phyloP scores from a whole-genome alignment of 1,140 invertebrate genomes.

The Hormaphis cornu region DNA sequence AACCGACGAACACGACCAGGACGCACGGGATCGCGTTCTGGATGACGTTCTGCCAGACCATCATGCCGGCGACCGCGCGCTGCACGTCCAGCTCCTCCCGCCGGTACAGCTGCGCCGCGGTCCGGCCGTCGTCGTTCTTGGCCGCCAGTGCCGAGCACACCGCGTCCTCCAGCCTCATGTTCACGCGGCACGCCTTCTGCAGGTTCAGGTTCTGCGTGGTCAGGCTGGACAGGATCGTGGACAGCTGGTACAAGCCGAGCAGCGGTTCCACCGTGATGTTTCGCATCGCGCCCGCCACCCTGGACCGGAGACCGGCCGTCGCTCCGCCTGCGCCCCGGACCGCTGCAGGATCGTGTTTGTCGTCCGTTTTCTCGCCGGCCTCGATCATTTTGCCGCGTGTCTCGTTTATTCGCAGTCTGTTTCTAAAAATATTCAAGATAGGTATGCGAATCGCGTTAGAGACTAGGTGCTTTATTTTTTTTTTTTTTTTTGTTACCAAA shows the following conservation, averaged over 20 bases:
- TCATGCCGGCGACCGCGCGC: constrained; percentile 61
- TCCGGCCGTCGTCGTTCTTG: too few species aligned
- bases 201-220: constrained; percentile 26
- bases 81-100: constrained; percentile 60
- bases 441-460: too few species aligned
- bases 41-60: constrained; percentile 67
- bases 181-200: constrained; percentile 18
- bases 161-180: neutral
- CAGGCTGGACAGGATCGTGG: neutral
- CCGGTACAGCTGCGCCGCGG: constrained; percentile 47
- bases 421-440: too few species aligned
- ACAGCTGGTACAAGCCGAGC: neutral
- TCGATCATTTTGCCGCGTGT: neutral
- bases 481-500: too few species aligned
- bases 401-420: too few species aligned
- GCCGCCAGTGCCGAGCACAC: neutral
- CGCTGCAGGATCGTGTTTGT: too few species aligned
- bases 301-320: neutral
- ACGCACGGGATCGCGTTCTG: constrained; percentile 62
- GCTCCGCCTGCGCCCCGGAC: too few species aligned
- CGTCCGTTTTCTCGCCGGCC: neutral
- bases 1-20: constrained; percentile 64
- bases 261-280: constrained; percentile 11
- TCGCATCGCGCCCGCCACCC: constrained; percentile 30
- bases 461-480: too few species aligned